A percentile compares a stretch with the other conserved stretches of the same genome.
These are phyloP conservation scores for Nestor notabilis DNA, from an alignment of 2,113 vertebrate genomes.

Conservation along the genomic window DNA sequence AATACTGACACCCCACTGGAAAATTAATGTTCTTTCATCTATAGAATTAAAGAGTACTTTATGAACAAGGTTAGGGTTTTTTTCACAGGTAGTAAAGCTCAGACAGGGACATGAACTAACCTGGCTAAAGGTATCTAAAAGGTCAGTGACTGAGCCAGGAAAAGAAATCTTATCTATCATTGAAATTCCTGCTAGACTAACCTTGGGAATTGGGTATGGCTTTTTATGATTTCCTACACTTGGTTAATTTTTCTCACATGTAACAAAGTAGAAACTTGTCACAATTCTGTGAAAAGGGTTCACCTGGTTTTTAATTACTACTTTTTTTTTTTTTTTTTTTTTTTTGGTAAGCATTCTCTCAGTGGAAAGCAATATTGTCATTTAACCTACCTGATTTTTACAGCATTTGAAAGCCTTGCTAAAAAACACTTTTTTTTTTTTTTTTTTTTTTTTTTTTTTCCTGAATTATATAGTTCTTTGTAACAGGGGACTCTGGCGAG, in stretches of 20 bases:
- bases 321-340: neutral
- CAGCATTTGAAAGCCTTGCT: neutral
- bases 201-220: neutral
- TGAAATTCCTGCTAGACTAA: neutral
- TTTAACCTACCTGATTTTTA: neutral
- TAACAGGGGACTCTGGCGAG: neutral
- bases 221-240: neutral
- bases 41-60: neutral
- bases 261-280: neutral
- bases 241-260: neutral
- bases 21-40: neutral
- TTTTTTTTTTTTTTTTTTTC: neutral
- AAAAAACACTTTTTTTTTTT: too few relatives aligned
- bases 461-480: neutral
- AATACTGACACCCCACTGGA: neutral
- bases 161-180: neutral
- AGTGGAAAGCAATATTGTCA: neutral
- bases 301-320: neutral
- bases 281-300: neutral
- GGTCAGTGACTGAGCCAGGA: neutral
- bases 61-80: neutral
- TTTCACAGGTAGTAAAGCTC: neutral
- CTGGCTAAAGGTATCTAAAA: neutral
- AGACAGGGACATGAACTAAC: neutral
- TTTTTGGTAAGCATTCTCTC: neutral